Conservation (phyloP, 1,140 invertebrate species). For the Ylistrum balloti region DNA sequence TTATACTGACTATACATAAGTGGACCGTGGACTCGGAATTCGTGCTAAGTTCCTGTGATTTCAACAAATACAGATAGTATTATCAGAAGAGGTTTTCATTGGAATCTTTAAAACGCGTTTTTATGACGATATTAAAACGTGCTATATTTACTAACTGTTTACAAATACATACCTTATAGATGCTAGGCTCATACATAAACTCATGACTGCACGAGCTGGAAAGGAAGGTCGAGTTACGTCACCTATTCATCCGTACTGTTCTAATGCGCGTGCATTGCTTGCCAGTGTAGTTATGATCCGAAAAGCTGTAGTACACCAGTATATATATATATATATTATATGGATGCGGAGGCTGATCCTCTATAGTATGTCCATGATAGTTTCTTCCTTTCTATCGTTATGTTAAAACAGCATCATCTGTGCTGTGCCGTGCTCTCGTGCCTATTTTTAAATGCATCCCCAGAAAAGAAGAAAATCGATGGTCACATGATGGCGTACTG, state of each 20-base stretch:
- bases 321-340: background rate
- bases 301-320: background rate
- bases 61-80: too few species aligned
- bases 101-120: too few species aligned
- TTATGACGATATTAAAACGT: too few species aligned
- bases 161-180: background rate
- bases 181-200: background rate
- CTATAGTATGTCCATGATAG: background rate
- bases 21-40: too few species aligned
- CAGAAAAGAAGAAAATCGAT: conserved; percentile 3
- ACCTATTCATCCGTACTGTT: background rate
- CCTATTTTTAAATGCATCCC: background rate
- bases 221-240: background rate
- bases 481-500: background rate
- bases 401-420: conserved; percentile 26
- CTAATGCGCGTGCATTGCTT: background rate
- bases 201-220: background rate
- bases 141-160: background rate
- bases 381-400: background rate
- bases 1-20: too few species aligned
- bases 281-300: background rate
- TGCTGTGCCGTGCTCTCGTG: background rate
- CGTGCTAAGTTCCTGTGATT: too few species aligned
- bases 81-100: too few species aligned
- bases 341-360: background rate